These are phyloP conservation scores for Tetramorium simillimum DNA, from an alignment of 1,140 invertebrate species.

Conservation along the genomic window DNA sequence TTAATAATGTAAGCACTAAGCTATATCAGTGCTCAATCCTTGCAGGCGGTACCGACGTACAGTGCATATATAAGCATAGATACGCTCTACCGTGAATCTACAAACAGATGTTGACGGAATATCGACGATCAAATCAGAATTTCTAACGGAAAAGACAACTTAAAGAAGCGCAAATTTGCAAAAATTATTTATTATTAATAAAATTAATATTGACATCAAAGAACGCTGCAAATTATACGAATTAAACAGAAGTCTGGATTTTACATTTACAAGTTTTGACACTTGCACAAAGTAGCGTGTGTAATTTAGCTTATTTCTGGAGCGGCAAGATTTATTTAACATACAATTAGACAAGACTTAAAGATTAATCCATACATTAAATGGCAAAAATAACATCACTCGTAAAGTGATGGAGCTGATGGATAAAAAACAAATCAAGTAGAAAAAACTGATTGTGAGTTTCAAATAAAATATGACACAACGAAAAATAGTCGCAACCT, in stretches of 20 bases:
- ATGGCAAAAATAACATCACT: background rate
- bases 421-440: background rate
- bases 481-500: constrained; percentile 13
- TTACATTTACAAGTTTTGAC: background rate
- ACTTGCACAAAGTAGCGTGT: background rate
- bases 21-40: constrained; percentile 51
- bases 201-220: background rate
- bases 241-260: background rate
- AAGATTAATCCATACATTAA: background rate
- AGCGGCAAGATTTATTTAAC: background rate
- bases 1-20: constrained; percentile 67
- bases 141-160: constrained; percentile 24
- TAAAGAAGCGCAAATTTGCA: background rate
- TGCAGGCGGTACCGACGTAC: constrained; percentile 43
- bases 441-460: background rate
- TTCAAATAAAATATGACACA: constrained; percentile 22
- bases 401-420: background rate
- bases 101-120: constrained; percentile 63
- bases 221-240: background rate
- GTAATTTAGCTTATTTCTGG: background rate
- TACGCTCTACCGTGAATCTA: constrained; percentile 59
- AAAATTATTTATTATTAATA: background rate
- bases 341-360: background rate
- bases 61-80: constrained; percentile 61
- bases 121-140: constrained; percentile 52